Base-by-base conservation (phyloP, 1,140 invertebrate genomes). In the Bombus consobrinus region DNA sequence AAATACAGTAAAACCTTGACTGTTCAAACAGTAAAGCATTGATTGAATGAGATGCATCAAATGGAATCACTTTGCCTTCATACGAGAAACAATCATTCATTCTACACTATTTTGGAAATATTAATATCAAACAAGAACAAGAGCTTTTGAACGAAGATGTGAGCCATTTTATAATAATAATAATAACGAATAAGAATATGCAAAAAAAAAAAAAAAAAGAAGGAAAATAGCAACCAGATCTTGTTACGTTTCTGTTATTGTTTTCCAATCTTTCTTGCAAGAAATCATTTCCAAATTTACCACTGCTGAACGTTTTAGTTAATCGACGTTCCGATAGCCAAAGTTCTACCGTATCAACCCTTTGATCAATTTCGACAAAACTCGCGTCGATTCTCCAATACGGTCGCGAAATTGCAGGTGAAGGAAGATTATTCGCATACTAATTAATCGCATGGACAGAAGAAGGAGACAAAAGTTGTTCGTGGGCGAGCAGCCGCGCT, bases 351-450 rank as follows among this genome's bases (percentile, higher is more conserved):
- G 47, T 53, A 53, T 53, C 47, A 22, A 53, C 47, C 15, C 47
- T 2, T 22, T 22, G 47, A 53, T 53, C 32, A 32, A 39, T n/a
- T 53, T 37, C 25, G 47, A 71, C 22, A 41, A 81, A 72, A 81
- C 32, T 81, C 18, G 41, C 5, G 18, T 47, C n/a, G 41, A 47
- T 47, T 18, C n/a, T 43, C 25, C 15, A 76, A 75, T 43, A 66
- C 34, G 68, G 81, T 80, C 57, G 66, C 6, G 66, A 80, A 86
- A 34, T 75, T 68, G 43, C 47, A 53, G n/a, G 15, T 2, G n/a
- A 69, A 53, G 25, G 53, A 88, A n/a, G 78, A 88, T 73, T 41
- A 83, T 87, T 89, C 86, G 43, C 57, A 80, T 89, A 76, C 13
- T 59, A 69, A 82, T 88, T 89, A 86, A 81, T 83, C 71, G 64